These are phyloP conservation scores for Pteropus alecto DNA, from an alignment of 2,113 vertebrate species.

Conservation along the genomic window DNA sequence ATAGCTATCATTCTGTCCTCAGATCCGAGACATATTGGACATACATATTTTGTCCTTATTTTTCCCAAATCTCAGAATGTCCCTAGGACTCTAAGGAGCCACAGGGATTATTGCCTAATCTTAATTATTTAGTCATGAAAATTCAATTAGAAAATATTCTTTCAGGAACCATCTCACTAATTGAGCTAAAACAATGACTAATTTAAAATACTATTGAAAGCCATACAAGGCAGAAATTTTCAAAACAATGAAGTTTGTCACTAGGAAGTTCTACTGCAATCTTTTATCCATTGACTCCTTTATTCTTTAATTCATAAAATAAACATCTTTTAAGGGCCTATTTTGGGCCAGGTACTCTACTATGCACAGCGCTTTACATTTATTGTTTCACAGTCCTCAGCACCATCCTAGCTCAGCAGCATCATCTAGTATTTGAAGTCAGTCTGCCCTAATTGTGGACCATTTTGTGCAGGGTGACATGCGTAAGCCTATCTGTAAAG, in stretches of 20 bases:
- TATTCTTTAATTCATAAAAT: not conserved
- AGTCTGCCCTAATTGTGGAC: not conserved
- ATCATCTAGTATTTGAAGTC: not conserved
- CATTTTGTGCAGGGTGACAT: rapidly evolving
- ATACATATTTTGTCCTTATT: not conserved
- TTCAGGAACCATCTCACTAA: not conserved
- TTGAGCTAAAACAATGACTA: not conserved
- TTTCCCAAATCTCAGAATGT: not conserved
- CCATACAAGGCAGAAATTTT: not conserved
- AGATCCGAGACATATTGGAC: not conserved
- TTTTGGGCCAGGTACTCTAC: not conserved
- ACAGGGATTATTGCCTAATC: not conserved
- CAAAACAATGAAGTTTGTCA: not conserved
- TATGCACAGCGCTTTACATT: not conserved
- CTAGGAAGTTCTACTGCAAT: not conserved
- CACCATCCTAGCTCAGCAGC: not conserved
- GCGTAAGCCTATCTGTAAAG: not conserved
- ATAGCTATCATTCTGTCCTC: not conserved
- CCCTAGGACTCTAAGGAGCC: not conserved
- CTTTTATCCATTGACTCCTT: not conserved
- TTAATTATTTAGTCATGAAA: conserved; percentile 49
- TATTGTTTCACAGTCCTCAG: not conserved
- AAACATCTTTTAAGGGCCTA: not conserved
- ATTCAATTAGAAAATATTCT: conserved; percentile 40
- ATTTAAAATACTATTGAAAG: not conserved